Percentiles rank a stretch among this genome's conserved stretches.
Evolutionary conservation across 2,797 vertebrate species (phyloP).

Genomic region (Poecilia wingei): DNA sequence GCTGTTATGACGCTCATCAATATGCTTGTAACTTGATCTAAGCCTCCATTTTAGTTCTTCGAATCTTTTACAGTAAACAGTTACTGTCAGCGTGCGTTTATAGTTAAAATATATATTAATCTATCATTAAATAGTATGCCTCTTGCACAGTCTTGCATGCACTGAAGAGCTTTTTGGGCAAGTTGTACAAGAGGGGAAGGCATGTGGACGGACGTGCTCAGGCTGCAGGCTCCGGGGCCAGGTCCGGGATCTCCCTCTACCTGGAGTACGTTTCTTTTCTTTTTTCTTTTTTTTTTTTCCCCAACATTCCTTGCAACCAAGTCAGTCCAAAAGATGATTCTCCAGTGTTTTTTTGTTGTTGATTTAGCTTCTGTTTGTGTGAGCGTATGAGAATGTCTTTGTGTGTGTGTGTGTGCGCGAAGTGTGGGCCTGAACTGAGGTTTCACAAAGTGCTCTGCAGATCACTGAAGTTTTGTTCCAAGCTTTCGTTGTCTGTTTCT

Average conservation of each 20-base stretch:
- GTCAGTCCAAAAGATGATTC: conserved; percentile 78
- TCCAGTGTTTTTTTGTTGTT: conserved; percentile 76
- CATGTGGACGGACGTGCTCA: conserved; percentile 79
- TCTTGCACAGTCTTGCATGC: conserved; percentile 90
- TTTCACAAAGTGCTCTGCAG: conserved; percentile 56
- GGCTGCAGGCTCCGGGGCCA: conserved; percentile 69
- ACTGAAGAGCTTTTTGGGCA: conserved; percentile 84
- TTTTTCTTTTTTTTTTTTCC: conserved; percentile 60
- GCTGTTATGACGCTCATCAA: conserved; percentile 73
- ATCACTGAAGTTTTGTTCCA: conserved; percentile 98
- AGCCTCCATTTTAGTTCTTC: conserved; percentile 56
- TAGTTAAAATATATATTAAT: conserved; percentile 86
- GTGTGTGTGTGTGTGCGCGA: conserved; percentile 16
- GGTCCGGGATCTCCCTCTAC: conserved; percentile 79
- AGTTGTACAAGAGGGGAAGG: conserved; percentile 84
- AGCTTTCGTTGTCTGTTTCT: conserved; percentile 99
- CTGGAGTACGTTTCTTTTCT: conserved; percentile 65
- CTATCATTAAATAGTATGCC: conserved; percentile 86
- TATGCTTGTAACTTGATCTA: conserved; percentile 68
- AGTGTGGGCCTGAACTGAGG: conserved; percentile 61
- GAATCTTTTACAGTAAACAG: conserved; percentile 71
- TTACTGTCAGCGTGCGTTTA: conserved; percentile 81
- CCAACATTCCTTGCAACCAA: conserved; percentile 69
- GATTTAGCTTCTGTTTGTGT: conserved; percentile 35
- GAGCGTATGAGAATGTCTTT: conserved; percentile 30